Evolutionary conservation across 2,797 vertebrate species (phyloP), one percentile per base, ranked within the genome.

Genomic region (Halcyon badia): DNA sequence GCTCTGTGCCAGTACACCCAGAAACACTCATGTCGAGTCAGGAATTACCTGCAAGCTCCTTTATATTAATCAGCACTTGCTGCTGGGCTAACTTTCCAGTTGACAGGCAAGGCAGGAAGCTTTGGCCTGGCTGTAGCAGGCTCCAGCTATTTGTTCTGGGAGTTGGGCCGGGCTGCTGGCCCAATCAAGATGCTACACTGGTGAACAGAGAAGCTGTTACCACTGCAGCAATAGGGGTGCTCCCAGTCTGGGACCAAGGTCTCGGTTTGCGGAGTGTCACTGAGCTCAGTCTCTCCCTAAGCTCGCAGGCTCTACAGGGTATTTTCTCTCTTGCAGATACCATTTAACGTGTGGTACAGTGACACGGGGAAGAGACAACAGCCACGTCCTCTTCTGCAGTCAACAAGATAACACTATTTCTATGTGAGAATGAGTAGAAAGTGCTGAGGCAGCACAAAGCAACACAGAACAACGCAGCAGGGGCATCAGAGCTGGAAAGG

Each of bases 11-110:
- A 6, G 16, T 37, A 44, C 11, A 46, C 7, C 30, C 31, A 42
- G 30, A 46, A 41, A 37, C 39, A 41, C 8, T 24, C 22, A 2
- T 3, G 0, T 16, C 11, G 30, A 30, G 26, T 37, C 33, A 16
- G 6, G 31, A 41, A 4, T 64, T 52, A 70, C 44, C 48, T 60
- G 54, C 46, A 54, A 3, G 2, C 4, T 24, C 48, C 58, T 22
- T 19, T 28, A 17, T 4, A 31, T 58, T 31, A 5, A 82, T 37
- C 68, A 62, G 49, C 37, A 31, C 24, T 66, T 30, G 20, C 56
- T 33, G 2, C 41, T 39, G 51, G n/a, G 37, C 3, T 14, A 31
- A 65, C 64, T 73, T 37, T 2, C 26, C 31, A 35, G 26, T 39
- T 28, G 35, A 51, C 10, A 46, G 64, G 44, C 48, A 62, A 68